Conservation (phyloP, 2,113 vertebrate species). For the Oncorhynchus mykiss region DNA sequence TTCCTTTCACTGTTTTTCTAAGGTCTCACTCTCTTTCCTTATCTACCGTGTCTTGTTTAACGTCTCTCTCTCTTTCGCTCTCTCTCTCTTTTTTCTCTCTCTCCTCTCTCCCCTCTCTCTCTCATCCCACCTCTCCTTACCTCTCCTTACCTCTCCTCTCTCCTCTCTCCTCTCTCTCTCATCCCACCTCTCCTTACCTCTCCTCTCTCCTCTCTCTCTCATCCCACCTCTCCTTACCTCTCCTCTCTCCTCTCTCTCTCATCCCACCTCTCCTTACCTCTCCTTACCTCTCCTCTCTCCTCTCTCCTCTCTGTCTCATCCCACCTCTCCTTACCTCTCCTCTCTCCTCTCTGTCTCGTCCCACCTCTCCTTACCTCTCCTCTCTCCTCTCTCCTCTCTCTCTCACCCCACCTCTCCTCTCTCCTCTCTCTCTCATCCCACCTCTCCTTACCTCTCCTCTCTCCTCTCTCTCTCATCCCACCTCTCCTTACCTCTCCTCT, state of each 20-base stretch:
- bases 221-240: not conserved
- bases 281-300: not conserved
- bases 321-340: too few species aligned
- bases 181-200: not conserved
- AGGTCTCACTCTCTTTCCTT: constrained; percentile 20
- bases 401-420: too few species aligned
- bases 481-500: too few species aligned
- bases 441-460: too few species aligned
- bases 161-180: not conserved
- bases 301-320: too few species aligned
- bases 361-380: too few species aligned
- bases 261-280: too few species aligned
- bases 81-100: constrained; percentile 5
- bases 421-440: too few species aligned
- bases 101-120: not conserved
- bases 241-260: not conserved
- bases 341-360: too few species aligned
- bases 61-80: constrained; percentile 16
- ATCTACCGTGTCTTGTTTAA: not conserved
- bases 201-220: not conserved
- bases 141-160: not conserved
- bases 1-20: not conserved
- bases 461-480: too few species aligned
- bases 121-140: too few species aligned
- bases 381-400: too few species aligned